phyloP scores from a whole-genome alignment of 2,797 vertebrate species.

The Yasuhikotakia modesta region DNA sequence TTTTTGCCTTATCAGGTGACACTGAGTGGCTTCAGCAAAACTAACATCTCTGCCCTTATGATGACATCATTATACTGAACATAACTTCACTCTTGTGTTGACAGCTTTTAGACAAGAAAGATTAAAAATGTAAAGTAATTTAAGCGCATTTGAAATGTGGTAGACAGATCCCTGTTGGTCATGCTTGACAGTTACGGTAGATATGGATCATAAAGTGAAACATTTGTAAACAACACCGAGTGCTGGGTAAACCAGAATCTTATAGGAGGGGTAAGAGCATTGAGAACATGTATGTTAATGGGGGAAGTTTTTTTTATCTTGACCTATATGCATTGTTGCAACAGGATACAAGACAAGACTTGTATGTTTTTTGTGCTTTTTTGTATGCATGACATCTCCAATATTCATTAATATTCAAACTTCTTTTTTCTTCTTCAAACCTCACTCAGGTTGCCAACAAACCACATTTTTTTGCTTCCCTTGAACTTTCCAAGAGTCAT shows the following conservation, averaged over 20 bases:
- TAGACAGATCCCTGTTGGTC: not conserved
- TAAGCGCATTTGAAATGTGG: not conserved
- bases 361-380: not conserved
- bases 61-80: not conserved
- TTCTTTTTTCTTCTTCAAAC: not conserved
- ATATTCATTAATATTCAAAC: slow-evolving; percentile 7
- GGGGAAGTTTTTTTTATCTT: not conserved
- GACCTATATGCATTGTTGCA: not conserved
- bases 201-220: not conserved
- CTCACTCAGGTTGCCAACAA: slow-evolving; percentile 14
- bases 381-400: not conserved
- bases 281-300: not conserved
- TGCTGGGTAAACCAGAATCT: not conserved
- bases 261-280: not conserved
- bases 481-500: slow-evolving; percentile 35
- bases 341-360: not conserved
- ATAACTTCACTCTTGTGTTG: not conserved
- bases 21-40: not conserved
- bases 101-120: not conserved
- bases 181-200: not conserved
- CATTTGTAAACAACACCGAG: not conserved
- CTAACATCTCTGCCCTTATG: not conserved
- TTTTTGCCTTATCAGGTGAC: slow-evolving; percentile 15
- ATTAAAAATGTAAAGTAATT: not conserved
- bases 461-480: slow-evolving; percentile 17